These are phyloP conservation scores for Caranx melampygus DNA, from an alignment of 2,113 vertebrate genomes.

Conservation along the genomic window DNA sequence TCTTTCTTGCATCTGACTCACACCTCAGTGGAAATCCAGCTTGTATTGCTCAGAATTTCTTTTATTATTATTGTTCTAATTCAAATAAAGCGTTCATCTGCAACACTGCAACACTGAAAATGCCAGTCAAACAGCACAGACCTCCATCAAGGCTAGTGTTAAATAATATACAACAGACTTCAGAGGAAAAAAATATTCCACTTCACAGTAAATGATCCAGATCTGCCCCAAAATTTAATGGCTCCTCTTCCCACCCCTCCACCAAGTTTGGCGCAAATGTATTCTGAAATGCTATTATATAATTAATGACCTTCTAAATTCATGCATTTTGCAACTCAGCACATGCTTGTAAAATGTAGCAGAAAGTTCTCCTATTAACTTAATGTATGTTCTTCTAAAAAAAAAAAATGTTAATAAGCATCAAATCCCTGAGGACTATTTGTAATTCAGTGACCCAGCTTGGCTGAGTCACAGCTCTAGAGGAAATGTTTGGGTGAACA, in stretches of 20 bases:
- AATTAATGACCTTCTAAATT: neutral
- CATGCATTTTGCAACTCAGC: conserved; percentile 1
- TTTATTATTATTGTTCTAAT: neutral
- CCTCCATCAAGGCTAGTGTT: too few species aligned
- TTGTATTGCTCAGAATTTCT: neutral
- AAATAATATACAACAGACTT: too few species aligned
- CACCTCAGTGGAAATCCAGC: neutral
- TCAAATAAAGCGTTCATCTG: neutral
- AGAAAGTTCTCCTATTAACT: conserved; percentile 16
- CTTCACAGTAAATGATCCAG: too few species aligned
- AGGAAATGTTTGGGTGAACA: conserved; percentile 38
- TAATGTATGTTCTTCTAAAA: conserved; percentile 12
- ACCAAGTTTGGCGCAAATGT: too few species aligned
- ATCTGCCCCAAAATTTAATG: too few species aligned
- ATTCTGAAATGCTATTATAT: neutral
- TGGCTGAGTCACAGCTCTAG: conserved; percentile 40
- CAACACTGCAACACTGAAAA: neutral
- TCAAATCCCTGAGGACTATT: conserved; percentile 28
- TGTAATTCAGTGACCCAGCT: conserved; percentile 42
- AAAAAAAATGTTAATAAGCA: conserved; percentile 40
- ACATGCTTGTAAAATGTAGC: neutral
- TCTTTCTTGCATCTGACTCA: neutral
- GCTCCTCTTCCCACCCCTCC: too few species aligned
- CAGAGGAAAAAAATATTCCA: too few species aligned
- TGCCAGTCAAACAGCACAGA: too few species aligned